Evolutionary conservation across 1,140 invertebrate species (phyloP).

Genomic region (Tetranychus urticae): DNA sequence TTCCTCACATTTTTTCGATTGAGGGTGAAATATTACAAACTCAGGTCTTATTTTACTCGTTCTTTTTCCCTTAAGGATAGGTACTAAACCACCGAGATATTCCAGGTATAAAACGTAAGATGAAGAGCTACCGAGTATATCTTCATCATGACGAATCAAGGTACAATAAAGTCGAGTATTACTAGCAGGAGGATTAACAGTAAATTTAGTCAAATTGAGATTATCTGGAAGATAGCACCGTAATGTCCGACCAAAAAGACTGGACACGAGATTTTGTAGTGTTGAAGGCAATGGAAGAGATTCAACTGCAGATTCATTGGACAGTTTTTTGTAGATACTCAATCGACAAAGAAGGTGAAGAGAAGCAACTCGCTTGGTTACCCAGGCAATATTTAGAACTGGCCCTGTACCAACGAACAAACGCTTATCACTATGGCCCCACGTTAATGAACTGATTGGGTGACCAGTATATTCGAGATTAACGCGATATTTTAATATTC

Average conservation of each 20-base stretch:
- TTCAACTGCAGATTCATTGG: slow-evolving; percentile 28
- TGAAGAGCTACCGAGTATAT: slow-evolving; percentile 15
- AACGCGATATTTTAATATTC: neutral
- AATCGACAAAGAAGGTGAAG: slow-evolving; percentile 64
- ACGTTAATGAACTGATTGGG: slow-evolving; percentile 72
- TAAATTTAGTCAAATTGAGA: slow-evolving; percentile 64
- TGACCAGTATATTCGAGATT: slow-evolving; percentile 26
- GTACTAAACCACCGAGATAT: slow-evolving; percentile 83
- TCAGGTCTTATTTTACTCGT: slow-evolving; percentile 91
- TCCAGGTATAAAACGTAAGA: slow-evolving; percentile 84
- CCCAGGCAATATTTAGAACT: slow-evolving; percentile 61
- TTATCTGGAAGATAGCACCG: slow-evolving; percentile 82
- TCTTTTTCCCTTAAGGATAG: slow-evolving; percentile 76
- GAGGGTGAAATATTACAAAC: slow-evolving; percentile 92
- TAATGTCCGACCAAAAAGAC: slow-evolving; percentile 85
- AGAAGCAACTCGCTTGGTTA: slow-evolving; percentile 46
- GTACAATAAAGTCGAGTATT: slow-evolving; percentile 75
- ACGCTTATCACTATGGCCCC: slow-evolving; percentile 87
- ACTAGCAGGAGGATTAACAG: slow-evolving; percentile 60
- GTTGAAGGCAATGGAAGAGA: slow-evolving; percentile 57
- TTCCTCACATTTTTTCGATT: slow-evolving; percentile 25
- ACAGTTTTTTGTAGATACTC: slow-evolving; percentile 32
- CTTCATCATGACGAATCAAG: slow-evolving; percentile 72
- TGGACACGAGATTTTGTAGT: slow-evolving; percentile 53
- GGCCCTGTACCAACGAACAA: slow-evolving; percentile 74